Base-by-base conservation (phyloP, 2,113 vertebrate species). In the Heteronetta atricapilla region DNA sequence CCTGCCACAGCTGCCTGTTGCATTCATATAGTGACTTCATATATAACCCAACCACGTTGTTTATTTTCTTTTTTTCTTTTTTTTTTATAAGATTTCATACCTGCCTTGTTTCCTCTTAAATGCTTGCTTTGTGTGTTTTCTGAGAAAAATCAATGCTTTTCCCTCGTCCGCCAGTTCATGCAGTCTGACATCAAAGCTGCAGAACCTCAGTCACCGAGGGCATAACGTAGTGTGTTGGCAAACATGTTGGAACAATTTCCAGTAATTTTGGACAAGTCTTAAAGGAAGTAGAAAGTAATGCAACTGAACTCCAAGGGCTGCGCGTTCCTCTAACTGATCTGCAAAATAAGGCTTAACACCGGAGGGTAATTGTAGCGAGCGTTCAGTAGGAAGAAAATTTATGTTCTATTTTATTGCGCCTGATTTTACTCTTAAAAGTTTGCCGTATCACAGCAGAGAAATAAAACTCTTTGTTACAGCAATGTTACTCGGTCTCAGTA, bases 241-340 rank as follows among this genome's bases (percentile, higher is more conserved):
- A 90, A 84, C 13, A 2, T 6, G 11, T 23, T 90, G 88, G 86
- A 90, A 93, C 62, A 74, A 69, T 88, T 93, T 95, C 59, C 77
- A 87, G 66, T 79, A 60, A 90, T 85, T 93, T 79, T 75, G 80
- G 77, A 62, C 7, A 68, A 88, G n/a, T 68, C 48, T 70, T 82
- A 55, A 29, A 82, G 93, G 86, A 92, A 93, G 69, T 73, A 73
- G 82, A 88, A 94, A 79, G 66, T 79, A 88, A 70, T 53, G 36
- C 38, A 89, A 53, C 79, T 82, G 40, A 75, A 89, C n/a, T 86
- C 42, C 60, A 79, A 90, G 74, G 86, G 73, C 53, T 72, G 2
- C 21, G 1, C 34, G 0, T 72, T 82, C 44, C 34, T 62, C 86
- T 75, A 53, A 52, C 69, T 89, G 74, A 84, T 81, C 60, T 83